phyloP scores from a whole-genome alignment of 2,888 invertebrate genomes.

The Leptinotarsa tumamoca region DNA sequence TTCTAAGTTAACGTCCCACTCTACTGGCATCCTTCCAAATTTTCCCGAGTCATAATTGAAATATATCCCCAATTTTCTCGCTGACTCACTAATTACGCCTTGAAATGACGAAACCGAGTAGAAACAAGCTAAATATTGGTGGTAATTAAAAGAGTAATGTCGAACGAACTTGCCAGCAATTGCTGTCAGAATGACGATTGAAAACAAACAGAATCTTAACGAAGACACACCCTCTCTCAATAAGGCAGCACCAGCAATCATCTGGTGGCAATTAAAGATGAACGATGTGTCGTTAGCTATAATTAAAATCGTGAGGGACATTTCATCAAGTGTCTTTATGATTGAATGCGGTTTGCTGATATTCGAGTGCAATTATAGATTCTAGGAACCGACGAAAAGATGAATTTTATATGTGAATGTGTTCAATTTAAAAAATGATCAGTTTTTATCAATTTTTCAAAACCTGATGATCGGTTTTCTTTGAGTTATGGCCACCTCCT shows the following conservation, averaged over 20 bases:
- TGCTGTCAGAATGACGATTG: constrained; percentile 32
- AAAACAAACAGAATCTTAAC: constrained; percentile 47
- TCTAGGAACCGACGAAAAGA: not conserved
- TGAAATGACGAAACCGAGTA: not conserved
- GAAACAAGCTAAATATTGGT: constrained; percentile 19
- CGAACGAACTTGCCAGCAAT: constrained; percentile 24
- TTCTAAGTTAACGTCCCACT: not conserved
- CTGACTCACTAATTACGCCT: constrained; percentile 23
- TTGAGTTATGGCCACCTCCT: too few species aligned
- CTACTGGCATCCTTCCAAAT: constrained; percentile 26
- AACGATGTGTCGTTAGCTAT: constrained; percentile 37
- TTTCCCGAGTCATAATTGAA: constrained; percentile 16
- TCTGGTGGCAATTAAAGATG: constrained; percentile 45
- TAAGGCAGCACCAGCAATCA: constrained; percentile 37
- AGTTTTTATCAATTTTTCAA: too few species aligned
- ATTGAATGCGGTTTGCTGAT: not conserved
- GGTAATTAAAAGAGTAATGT: constrained; percentile 26
- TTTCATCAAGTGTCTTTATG: constrained; percentile 18
- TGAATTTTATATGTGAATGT: not conserved
- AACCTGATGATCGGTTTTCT: too few species aligned
- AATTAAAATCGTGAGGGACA: constrained; percentile 41
- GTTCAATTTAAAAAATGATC: too few species aligned
- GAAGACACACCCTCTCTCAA: constrained; percentile 43
- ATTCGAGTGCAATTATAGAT: not conserved
- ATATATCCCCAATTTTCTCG: constrained; percentile 28